These are phyloP conservation scores for Epirrhoe alternata DNA, from an alignment of 2,888 invertebrate species.

Conservation along the genomic window DNA sequence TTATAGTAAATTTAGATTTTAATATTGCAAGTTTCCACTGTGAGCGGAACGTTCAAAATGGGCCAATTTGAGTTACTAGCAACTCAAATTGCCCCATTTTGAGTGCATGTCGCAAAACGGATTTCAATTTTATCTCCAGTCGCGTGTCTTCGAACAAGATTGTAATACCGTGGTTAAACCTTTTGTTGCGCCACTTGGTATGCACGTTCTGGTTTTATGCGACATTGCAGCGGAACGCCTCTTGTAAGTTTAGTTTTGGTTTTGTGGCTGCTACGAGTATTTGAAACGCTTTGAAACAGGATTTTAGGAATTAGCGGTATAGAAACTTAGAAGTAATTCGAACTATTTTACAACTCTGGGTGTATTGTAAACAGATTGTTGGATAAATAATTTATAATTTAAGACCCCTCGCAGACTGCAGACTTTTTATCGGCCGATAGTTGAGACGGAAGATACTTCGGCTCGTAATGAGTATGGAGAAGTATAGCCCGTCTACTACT, in stretches of 20 bases:
- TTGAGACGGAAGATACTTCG: too few species aligned
- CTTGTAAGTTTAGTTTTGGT: constrained; percentile 17
- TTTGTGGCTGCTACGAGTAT: constrained; percentile 19
- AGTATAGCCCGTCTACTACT: too few species aligned
- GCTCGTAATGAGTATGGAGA: too few species aligned
- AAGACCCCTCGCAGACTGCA: too few species aligned
- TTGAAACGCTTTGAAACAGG: constrained; percentile 10
- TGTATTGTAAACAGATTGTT: too few species aligned
- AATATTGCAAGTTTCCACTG: background rate
- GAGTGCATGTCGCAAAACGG: constrained; percentile 25
- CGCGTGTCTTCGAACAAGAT: constrained; percentile 40
- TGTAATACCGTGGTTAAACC: constrained; percentile 37
- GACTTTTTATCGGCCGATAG: too few species aligned
- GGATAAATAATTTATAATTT: too few species aligned
- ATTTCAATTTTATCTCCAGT: constrained; percentile 42
- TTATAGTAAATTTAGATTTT: background rate
- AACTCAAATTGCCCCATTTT: too few species aligned
- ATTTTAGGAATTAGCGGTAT: background rate
- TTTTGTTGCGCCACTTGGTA: constrained; percentile 28
- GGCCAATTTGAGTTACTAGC: background rate
- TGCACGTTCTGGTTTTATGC: constrained; percentile 25
- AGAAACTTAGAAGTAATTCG: background rate
- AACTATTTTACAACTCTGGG: background rate
- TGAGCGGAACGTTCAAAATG: background rate
- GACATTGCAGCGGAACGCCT: constrained; percentile 11